Evolutionary conservation across 2,797 vertebrate genomes (phyloP), one percentile per base, ranked within the genome.

Genomic region (Chrysocyon brachyurus): DNA sequence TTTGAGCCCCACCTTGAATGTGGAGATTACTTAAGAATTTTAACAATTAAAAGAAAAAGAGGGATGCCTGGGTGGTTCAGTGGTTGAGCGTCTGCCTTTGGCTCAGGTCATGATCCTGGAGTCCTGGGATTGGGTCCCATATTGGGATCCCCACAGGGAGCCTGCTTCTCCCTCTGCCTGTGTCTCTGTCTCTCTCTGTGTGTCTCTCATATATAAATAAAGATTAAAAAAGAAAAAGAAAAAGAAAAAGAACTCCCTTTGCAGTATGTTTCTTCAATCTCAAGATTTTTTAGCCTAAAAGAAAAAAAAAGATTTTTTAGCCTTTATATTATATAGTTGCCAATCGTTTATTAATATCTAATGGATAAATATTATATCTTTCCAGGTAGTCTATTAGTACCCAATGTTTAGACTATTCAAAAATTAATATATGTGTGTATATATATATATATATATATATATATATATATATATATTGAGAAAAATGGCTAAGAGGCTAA

Each of bases 371-470:
- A 78, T 24, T 81, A 86, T 64, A 70, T 56, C 84, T 77, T 78
- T 93, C 28, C 56, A 87, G 33, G 56, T 91, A 92, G 22, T 75
- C 12, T 86, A 59, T 90, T 78, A 59, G 14, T 88, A 79, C 78
- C 61, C 24, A 87, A 49, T 66, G 21, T 46, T 46, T 54, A 54
- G 26, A 88, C 19, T 88, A 79, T 77, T 8, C 46, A 24, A 24
- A 95, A 75, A 66, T 73, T 6, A 73, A 40, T 40, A 40, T 40
- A 40, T 40, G 40, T 40, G 40, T 40, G 4, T 36, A 36, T 36
- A 36, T 36, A 40, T 40, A 6, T 40, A 6, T 40, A 6, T 40
- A 40, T 40, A 40, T 40, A 40, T 40, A 40, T 40, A 40, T 40
- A 40, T 40, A 40, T 40, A 7, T 40, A 40, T 40, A 40, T 1